phyloP scores from a whole-genome alignment of 2,888 invertebrate genomes.

The Andrena bicolor region DNA sequence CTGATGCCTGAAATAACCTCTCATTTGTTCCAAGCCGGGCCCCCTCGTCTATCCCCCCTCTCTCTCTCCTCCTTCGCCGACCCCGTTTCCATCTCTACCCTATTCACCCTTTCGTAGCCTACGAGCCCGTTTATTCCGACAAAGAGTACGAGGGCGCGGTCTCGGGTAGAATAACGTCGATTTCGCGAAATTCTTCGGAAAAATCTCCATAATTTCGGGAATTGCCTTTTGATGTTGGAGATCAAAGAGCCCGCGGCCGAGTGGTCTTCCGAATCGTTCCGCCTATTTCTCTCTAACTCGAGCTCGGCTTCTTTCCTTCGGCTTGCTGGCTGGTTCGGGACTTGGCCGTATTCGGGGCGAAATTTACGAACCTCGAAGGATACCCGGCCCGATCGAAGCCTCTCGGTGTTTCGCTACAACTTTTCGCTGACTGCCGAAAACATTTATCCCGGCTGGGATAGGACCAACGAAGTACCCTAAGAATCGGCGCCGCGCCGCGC shows the following conservation, averaged over 20 bases:
- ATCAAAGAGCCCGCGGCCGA: constrained; percentile 80
- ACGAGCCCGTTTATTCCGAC: constrained; percentile 59
- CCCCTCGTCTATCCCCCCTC: constrained; percentile 25
- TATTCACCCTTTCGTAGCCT: constrained; percentile 18
- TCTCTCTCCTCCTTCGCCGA: constrained; percentile 10
- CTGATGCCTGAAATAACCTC: constrained; percentile 63
- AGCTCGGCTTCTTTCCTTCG: constrained; percentile 21
- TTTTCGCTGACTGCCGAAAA: not conserved
- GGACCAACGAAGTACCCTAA: not conserved
- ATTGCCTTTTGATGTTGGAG: constrained; percentile 84
- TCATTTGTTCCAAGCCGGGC: constrained; percentile 74
- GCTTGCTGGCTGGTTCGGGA: not conserved
- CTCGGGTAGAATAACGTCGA: constrained; percentile 69
- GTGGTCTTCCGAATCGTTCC: constrained; percentile 46
- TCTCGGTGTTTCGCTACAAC: not conserved
- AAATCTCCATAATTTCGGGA: constrained; percentile 84
- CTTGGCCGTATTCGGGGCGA: not conserved
- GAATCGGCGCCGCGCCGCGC: too few species aligned
- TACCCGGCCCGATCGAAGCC: not conserved
- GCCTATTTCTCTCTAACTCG: constrained; percentile 43
- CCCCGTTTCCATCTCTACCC: constrained; percentile 38
- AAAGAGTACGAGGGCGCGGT: constrained; percentile 61
- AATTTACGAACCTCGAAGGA: constrained; percentile 7
- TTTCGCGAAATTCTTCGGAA: constrained; percentile 77
- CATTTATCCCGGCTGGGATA: not conserved